phyloP scores from a whole-genome alignment of 1,140 invertebrate species.

The Piezodorus guildinii region DNA sequence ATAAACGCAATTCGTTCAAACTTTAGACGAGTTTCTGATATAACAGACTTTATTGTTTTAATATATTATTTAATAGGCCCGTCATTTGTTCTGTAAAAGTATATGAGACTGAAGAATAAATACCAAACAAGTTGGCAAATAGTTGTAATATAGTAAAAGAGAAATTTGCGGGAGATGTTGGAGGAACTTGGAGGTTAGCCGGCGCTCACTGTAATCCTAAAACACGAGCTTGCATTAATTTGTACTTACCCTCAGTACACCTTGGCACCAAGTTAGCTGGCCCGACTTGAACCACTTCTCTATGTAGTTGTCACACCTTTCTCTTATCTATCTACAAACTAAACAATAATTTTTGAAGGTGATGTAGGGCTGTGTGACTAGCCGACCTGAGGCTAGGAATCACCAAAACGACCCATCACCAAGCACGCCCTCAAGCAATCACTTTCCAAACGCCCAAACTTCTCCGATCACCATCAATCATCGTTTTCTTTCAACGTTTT shows the following conservation, averaged over 20 bases:
- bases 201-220: background rate
- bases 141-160: too few species aligned
- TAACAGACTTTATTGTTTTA: too few species aligned
- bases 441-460: background rate
- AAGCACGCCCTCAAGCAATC: background rate
- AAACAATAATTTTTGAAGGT: slow-evolving; percentile 6
- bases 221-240: slow-evolving; percentile 4
- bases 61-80: too few species aligned
- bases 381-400: too few species aligned
- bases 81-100: too few species aligned
- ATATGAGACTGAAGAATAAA: too few species aligned
- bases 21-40: too few species aligned
- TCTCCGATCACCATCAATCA: background rate
- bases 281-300: slow-evolving; percentile 22
- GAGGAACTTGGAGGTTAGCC: too few species aligned
- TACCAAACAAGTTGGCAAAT: too few species aligned
- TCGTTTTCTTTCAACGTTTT: background rate
- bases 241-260: slow-evolving; percentile 2
- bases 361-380: slow-evolving; percentile 3
- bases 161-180: too few species aligned
- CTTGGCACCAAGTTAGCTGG: slow-evolving; percentile 8
- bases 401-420: background rate
- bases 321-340: slow-evolving; percentile 4
- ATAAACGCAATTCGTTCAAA: too few species aligned
- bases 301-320: slow-evolving; percentile 22